Base-by-base conservation (phyloP, 1,140 invertebrate genomes). In the Lordiphosa collinella region DNA sequence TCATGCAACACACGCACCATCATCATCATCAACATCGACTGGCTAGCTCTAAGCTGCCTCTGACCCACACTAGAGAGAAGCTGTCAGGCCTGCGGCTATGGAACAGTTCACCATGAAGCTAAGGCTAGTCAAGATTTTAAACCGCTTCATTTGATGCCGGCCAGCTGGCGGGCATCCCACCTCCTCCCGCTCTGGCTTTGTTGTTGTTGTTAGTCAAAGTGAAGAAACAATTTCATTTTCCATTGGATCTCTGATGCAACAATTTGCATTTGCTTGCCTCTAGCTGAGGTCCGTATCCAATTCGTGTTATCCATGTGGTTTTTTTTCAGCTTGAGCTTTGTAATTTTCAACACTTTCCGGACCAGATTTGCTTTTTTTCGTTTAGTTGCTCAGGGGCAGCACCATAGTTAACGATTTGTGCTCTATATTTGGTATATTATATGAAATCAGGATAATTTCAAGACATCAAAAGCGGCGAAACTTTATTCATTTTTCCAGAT, bases 111-210 rank as follows among this genome's bases (percentile, higher is more conserved):
- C 34, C 16, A 11, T 35, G 47, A 31, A 18, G 40, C 25, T 29
- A 12, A 25, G 12, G 41, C 22, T 12, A 44, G 41, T 44, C 22
- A 13, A 44, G 9, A 12, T 44, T 44, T 49, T 49, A 35, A 35
- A 49, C 47, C 34, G 47, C 47, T 49, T 49, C 47, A 49, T 49
- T 49, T 49, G 41, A 44, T 25, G 41, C 41, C 11, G 41, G 29
- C 41, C 41, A 44, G 41, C 41, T 44, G 41, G 41, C 22, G 41
- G 41, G 41, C 40, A 32, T 5, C 10, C 18, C 10, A 32, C 16
- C 18, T 31, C 38, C 22, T 18, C 18, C 22, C 25, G 14, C 12
- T 13, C n/a, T 38, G 10, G 1, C 40, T 48, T 34, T 16, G 10
- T 10, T n/a, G n/a, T 44, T 44, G 16, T 18, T 34, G 12, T 34